These are phyloP conservation scores for Maniola hyperantus DNA, from an alignment of 2,888 invertebrate genomes.

Conservation along the genomic window DNA sequence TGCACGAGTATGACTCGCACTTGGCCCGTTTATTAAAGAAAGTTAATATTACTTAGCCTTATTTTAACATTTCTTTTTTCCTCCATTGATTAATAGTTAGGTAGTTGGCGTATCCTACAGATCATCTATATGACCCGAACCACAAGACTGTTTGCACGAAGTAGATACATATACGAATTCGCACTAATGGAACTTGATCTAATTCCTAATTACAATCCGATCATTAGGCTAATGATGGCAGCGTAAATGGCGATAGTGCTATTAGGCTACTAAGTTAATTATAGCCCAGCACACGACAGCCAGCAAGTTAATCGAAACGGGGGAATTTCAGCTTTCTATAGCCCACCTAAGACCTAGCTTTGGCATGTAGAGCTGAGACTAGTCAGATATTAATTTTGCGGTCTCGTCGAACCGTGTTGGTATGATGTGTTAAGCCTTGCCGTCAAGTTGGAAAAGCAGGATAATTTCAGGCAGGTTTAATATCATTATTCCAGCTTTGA, in stretches of 20 bases:
- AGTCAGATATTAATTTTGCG: slow-evolving; percentile 33
- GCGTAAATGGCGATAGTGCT: slow-evolving; percentile 62
- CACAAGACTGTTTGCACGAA: slow-evolving; percentile 18
- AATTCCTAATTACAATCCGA: slow-evolving; percentile 46
- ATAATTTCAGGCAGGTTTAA: background rate
- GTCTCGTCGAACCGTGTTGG: slow-evolving; percentile 11
- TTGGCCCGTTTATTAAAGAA: no score
- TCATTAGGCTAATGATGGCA: slow-evolving; percentile 61
- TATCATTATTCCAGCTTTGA: no score
- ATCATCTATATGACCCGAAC: background rate
- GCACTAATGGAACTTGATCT: slow-evolving; percentile 20
- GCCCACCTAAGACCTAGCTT: slow-evolving; percentile 33
- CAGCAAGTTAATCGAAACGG: slow-evolving; percentile 22
- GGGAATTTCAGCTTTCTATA: slow-evolving; percentile 30
- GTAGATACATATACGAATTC: slow-evolving; percentile 20
- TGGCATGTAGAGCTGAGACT: slow-evolving; percentile 20
- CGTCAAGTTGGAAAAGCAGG: background rate
- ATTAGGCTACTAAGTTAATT: slow-evolving; percentile 67
- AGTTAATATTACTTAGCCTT: no score
- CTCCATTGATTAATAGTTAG: no score
- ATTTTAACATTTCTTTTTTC: no score
- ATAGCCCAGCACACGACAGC: slow-evolving; percentile 41
- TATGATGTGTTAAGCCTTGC: background rate
- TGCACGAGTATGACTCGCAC: no score
- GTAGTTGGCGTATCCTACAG: background rate